These are phyloP conservation scores for Trichonephila clavata DNA, from an alignment of 1,140 invertebrate genomes.

Conservation along the genomic window DNA sequence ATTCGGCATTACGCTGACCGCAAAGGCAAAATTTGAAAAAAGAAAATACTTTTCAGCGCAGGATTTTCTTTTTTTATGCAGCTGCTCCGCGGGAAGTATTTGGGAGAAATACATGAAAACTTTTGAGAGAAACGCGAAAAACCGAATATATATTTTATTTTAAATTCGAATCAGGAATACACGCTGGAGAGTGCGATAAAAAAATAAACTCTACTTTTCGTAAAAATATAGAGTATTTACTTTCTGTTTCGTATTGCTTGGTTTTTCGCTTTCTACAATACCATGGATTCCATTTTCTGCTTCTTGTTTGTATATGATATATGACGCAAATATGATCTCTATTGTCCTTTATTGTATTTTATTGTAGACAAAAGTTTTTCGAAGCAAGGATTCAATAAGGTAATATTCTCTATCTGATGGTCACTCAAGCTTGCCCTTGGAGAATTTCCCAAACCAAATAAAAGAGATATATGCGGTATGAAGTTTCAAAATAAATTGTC, in stretches of 20 bases:
- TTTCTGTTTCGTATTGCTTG: background rate
- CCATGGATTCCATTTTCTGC: background rate
- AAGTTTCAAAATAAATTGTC: background rate
- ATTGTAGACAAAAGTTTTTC: background rate
- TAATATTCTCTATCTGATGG: background rate
- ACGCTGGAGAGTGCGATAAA: background rate
- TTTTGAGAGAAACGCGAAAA: background rate
- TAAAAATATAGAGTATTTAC: background rate
- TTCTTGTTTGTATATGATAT: background rate
- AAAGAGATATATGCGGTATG: background rate
- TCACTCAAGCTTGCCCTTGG: background rate
- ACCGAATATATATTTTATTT: background rate
- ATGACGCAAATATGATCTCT: background rate
- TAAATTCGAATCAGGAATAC: background rate
- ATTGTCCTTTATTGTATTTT: background rate
- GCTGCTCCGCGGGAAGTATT: background rate
- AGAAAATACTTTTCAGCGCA: background rate
- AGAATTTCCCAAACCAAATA: background rate
- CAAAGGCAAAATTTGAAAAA: background rate
- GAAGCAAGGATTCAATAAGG: background rate
- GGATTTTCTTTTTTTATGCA: background rate
- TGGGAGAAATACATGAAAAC: background rate
- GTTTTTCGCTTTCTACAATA: background rate
- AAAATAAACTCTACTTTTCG: background rate
- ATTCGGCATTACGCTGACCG: background rate